Conservation (phyloP, 2,888 invertebrate species). For the Philhelius pedissequus region DNA sequence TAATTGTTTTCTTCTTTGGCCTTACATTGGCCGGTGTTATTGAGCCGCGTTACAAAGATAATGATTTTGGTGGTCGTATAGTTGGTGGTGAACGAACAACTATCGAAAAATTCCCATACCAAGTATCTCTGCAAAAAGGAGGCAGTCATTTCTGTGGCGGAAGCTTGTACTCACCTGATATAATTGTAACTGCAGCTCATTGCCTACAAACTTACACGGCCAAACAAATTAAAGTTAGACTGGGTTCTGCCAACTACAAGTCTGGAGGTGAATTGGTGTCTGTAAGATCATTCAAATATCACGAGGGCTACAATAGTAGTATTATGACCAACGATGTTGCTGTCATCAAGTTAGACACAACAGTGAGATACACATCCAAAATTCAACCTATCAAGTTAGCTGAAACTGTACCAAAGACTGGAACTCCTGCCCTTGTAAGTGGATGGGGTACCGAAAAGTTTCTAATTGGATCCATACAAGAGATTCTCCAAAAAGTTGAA, state of each 20-base stretch:
- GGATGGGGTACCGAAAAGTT: conserved; percentile 77
- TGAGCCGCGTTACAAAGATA: conserved; percentile 52
- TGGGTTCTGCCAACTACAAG: conserved; percentile 75
- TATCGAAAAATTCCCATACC: conserved; percentile 78
- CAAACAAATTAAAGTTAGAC: conserved; percentile 73
- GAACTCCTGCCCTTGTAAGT: conserved; percentile 73
- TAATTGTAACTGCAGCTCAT: conserved; percentile 79
- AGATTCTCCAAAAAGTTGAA: conserved; percentile 69
- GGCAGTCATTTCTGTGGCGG: conserved; percentile 79
- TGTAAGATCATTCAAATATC: conserved; percentile 74
- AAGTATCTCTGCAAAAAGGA: conserved; percentile 77
- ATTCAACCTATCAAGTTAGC: conserved; percentile 72
- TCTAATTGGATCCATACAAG: conserved; percentile 62
- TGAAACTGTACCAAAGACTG: conserved; percentile 70
- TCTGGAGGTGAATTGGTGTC: conserved; percentile 76
- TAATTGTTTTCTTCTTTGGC: conserved; percentile 64
- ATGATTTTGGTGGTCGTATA: conserved; percentile 74
- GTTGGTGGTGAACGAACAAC: conserved; percentile 78
- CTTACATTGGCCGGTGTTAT: conserved; percentile 63
- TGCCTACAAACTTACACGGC: conserved; percentile 73
- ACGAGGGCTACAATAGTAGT: conserved; percentile 73
- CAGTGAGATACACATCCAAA: conserved; percentile 70
- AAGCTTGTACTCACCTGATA: conserved; percentile 75
- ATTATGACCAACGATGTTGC: conserved; percentile 78
- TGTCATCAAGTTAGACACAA: conserved; percentile 75